Evolutionary conservation across 2,888 invertebrate species (phyloP).

Genomic region (Synanthedon tipuliformis): DNA sequence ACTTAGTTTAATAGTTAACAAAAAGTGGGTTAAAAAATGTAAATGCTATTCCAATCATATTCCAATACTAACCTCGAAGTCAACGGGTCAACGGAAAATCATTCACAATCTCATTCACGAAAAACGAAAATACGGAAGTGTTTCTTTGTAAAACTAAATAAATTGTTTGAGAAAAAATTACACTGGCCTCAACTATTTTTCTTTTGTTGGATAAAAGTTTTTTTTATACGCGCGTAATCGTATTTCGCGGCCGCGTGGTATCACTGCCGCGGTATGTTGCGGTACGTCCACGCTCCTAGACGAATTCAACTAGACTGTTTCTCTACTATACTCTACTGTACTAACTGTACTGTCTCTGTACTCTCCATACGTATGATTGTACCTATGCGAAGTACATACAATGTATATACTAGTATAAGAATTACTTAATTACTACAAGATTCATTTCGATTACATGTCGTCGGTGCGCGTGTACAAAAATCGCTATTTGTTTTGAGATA

Average conservation of each 20-base stretch:
- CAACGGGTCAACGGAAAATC: constrained; percentile 35
- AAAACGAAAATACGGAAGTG: constrained; percentile 8
- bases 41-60: constrained; percentile 8
- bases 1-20: constrained; percentile 7
- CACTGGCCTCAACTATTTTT: constrained; percentile 3
- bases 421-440: too few relatives aligned
- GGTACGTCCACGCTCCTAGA: constrained; percentile 32
- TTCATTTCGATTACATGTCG: too few relatives aligned
- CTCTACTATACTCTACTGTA: too few relatives aligned
- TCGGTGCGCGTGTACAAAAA: too few relatives aligned
- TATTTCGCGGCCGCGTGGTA: constrained; percentile 29
- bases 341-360: too few relatives aligned
- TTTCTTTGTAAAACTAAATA: neutral
- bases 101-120: constrained; percentile 40
- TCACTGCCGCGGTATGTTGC: constrained; percentile 20
- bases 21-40: constrained; percentile 6
- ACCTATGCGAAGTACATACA: too few relatives aligned
- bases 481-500: too few relatives aligned
- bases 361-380: too few relatives aligned
- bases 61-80: constrained; percentile 40
- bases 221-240: constrained; percentile 18
- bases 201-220: constrained; percentile 10
- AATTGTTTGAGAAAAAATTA: neutral
- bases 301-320: too few relatives aligned
- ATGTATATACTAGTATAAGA: too few relatives aligned